Evolutionary conservation across 2,113 vertebrate species (phyloP).

Genomic region (Monarcha castaneiventris): DNA sequence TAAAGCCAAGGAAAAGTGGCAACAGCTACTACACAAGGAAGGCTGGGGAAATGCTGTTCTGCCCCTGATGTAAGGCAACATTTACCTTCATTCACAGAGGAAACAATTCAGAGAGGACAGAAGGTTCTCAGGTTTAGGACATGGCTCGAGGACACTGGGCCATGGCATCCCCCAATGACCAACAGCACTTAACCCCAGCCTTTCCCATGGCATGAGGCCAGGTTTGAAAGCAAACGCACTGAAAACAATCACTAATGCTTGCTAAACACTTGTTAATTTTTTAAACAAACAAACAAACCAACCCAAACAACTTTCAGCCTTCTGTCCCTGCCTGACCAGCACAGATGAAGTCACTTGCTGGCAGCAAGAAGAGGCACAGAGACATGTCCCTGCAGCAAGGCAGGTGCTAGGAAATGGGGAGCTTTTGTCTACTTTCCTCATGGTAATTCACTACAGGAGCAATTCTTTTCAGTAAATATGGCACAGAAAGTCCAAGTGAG

Average conservation of each 20-base stretch:
- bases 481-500: not conserved
- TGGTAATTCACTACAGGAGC: not conserved
- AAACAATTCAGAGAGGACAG: not conserved
- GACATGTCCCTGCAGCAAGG: not conserved
- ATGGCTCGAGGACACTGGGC: not conserved
- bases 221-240: not conserved
- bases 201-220: not conserved
- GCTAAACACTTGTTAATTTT: not conserved
- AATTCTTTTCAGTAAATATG: not conserved
- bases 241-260: not conserved
- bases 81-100: not conserved
- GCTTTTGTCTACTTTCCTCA: accelerated
- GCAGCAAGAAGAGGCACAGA: not conserved
- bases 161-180: not conserved
- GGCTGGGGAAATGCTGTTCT: not conserved
- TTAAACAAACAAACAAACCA: not conserved
- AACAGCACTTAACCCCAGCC: not conserved
- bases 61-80: not conserved
- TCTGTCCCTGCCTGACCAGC: not conserved
- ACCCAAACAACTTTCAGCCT: not conserved
- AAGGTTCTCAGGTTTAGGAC: not conserved
- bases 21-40: not conserved
- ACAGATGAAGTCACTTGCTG: not conserved
- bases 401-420: not conserved
- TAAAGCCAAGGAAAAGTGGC: not conserved